Base-by-base conservation (phyloP, 2,113 vertebrate species). In the Ciconia boyciana region DNA sequence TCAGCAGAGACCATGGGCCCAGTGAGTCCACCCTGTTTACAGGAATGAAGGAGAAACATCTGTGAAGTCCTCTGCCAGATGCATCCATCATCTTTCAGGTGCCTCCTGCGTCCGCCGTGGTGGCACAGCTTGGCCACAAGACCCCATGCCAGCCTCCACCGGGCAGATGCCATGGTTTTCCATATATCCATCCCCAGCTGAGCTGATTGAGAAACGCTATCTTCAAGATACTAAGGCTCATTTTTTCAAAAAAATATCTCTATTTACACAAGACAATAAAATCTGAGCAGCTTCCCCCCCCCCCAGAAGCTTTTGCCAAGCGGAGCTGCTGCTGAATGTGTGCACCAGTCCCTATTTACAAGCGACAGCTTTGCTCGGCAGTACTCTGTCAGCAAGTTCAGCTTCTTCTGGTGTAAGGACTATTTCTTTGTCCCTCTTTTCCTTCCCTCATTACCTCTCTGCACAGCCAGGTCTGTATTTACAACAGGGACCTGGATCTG, bases 231-330 rank as follows among this genome's bases (percentile, higher is more conserved):
- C 70, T 96, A 96, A 96, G 96, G 93, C 95, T 97, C 43, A 0
- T 69, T 75, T 90, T 71, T 55, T 21, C 22, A 5, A 71, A 95
- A 87, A 96, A 95, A 95, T 49, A 91, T 70, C 83, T 96, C 87
- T 97, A 93, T 96, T 97, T 97, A 95, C 97, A 96, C 43, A 68
- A 83, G 62, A 96, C 91, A 95, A 62, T 83, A 87, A 96, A 97
- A 96, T 90, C 84, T 60, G 76, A 94, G 83, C 84, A 74, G 94
- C 46, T 88, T 74, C 87, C 5, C 75, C 64, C 8, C 8, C 39
- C 39, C 68, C 51, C 0, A 54, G 84, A 96, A 93, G 64, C 51
- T 76, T 90, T 81, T 68, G 43, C 71, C 48, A 71, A 94, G 74
- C 0, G 3, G 61, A 95, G 68, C 48, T 9, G 12, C 86, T 91